Evolutionary conservation across 2,797 vertebrate species (phyloP), one percentile per base, ranked within the genome.

Genomic region (Sebastiscus tertius): DNA sequence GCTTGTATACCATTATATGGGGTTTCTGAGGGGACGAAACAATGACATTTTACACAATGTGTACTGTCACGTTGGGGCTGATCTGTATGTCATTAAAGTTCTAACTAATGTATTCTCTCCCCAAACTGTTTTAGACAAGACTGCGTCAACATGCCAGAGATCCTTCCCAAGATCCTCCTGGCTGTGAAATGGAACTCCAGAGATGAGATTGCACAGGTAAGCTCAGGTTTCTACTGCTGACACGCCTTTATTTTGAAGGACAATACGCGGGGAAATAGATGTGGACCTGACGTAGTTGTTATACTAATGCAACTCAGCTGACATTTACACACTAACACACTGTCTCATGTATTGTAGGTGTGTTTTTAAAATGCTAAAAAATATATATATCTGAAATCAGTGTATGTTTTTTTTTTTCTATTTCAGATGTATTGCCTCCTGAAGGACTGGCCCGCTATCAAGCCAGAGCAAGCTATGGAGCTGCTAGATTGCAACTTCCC

Each of bases 171-270:
- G 92, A 95, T 99, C 92, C 97, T 99, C 66, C 85, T 99, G 81
- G 98, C 98, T 82, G 98, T 99, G 93, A 99, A 99, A 91, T 99
- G 98, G 98, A 99, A 99, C 95, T 98, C 98, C 81, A 97, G 98
- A 95, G 98, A 99, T 97, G 98, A 99, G 95, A 97, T 99, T 84
- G 96, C 98, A 75, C 98, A 99, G 97, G 98, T 99, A 93, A 80
- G 84, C 54, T 86, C 24, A 8, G 7, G 66, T 88, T 86, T 84
- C 84, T 24, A 4, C 66, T 27, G 76, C 72, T 84, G 69, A 80
- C 36, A 20, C 10, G 4, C 34, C 55, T 73, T 79, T 67, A 62
- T 84, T 81, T 81, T 76, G 49, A 77, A 81, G 36, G 46, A 49
- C 64, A 69, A 72, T 60, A 27, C 9, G 1, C 27, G 14, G 27